Percentiles rank a stretch among this genome's conserved stretches.
phyloP scores from a whole-genome alignment of 2,888 invertebrate species.

The Choreutis nemorana region DNA sequence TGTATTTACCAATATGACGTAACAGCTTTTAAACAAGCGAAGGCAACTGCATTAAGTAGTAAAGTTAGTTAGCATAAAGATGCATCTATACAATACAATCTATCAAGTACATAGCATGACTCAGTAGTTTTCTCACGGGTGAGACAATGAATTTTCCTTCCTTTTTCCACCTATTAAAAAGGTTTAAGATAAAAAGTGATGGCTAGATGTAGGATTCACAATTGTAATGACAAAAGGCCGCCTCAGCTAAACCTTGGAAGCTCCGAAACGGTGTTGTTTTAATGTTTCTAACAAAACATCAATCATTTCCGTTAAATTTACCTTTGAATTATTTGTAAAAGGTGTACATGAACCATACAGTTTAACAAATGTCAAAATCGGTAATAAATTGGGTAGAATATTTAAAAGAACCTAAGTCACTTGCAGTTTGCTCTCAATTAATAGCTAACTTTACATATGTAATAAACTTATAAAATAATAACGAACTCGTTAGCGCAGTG shows the following conservation, averaged over 20 bases:
- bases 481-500: no score
- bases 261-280: slow-evolving; percentile 15
- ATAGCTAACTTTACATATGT: no score
- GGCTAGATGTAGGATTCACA: slow-evolving; percentile 13
- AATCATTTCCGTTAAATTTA: slow-evolving; percentile 15
- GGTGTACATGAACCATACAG: slow-evolving; percentile 4
- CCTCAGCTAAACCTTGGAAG: slow-evolving; percentile 18
- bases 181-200: not conserved
- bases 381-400: not conserved
- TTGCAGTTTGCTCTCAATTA: no score
- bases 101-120: no score
- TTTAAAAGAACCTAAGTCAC: not conserved
- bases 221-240: slow-evolving; percentile 13
- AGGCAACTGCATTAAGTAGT: no score
- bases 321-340: slow-evolving; percentile 4
- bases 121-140: slow-evolving; percentile 39
- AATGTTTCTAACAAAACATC: slow-evolving; percentile 20
- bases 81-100: no score
- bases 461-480: no score
- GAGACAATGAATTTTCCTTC: slow-evolving; percentile 24
- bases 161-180: slow-evolving; percentile 10
- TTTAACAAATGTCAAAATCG: not conserved
- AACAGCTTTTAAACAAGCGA: no score
- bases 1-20: no score
- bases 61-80: no score